Evolutionary conservation across 2,113 vertebrate species (phyloP).

Genomic region (Paraplagusia blochii): DNA sequence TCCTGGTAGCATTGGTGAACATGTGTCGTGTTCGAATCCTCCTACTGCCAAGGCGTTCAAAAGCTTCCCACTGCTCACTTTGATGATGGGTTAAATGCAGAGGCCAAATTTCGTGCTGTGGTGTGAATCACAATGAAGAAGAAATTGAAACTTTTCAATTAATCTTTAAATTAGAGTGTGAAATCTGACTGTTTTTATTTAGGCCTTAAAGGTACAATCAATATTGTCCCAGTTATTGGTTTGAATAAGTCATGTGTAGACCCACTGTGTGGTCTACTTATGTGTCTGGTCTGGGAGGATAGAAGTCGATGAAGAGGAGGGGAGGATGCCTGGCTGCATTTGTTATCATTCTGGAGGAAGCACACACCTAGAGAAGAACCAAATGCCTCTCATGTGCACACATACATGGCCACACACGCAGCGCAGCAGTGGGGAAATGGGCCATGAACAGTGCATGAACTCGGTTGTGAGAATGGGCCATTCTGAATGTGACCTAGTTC

Average conservation of each 20-base stretch:
- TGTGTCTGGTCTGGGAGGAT: slow-evolving; percentile 27
- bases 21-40: too few species aligned
- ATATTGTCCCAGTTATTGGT: slow-evolving; percentile 37
- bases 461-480: slow-evolving; percentile 36
- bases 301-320: slow-evolving; percentile 17
- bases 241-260: slow-evolving; percentile 40
- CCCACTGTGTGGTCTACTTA: slow-evolving; percentile 38
- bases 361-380: slow-evolving; percentile 14
- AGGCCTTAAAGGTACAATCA: too few species aligned
- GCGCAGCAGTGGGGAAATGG: slow-evolving; percentile 52
- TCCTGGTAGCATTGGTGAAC: too few species aligned
- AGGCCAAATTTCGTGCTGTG: too few species aligned
- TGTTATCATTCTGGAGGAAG: slow-evolving; percentile 45
- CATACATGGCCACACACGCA: not conserved
- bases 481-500: slow-evolving; percentile 55
- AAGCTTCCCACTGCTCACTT: too few species aligned
- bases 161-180: too few species aligned
- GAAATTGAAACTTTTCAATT: too few species aligned
- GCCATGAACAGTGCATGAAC: slow-evolving; percentile 36
- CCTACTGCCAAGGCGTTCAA: too few species aligned
- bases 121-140: too few species aligned
- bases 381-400: slow-evolving; percentile 13
- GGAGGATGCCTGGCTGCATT: slow-evolving; percentile 22
- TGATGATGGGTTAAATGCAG: too few species aligned
- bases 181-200: too few species aligned